Base-by-base conservation (phyloP, 2,797 vertebrate species). In the Pampus argenteus region DNA sequence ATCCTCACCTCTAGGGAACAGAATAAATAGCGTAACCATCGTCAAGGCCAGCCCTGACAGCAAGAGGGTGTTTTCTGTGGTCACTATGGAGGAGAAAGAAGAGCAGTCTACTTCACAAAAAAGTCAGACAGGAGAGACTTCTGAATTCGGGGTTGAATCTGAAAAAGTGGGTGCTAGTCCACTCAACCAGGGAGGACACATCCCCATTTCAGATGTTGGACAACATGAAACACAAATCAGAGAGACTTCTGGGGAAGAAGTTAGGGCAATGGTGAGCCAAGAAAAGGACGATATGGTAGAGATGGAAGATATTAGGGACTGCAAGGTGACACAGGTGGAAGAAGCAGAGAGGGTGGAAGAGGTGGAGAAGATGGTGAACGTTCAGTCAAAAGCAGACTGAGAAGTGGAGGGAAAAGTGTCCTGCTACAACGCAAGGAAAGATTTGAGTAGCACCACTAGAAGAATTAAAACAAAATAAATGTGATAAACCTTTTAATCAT, bases 281-380 rank as follows among this genome's bases (percentile, higher is more conserved):
- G 84, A 88, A 0, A 92, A 76, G 68, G 86, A 92, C 8, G 90
- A 91, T 31, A 86, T 84, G 61, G 60, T 90, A 47, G 77, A 90
- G 79, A 90, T 92, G 85, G 87, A 92, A 55, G 89, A 91, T 13
- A 84, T 91, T 38, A 78, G 58, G 74, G 85, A 90, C 71, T 91
- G 90, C 57, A 86, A 85, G 74, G 88, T 89, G 48, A 89, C 34
- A 6, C 82, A 84, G 42, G 73, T 47, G 13, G 77, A 86, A 60
- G 70, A 66, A 44, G 29, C 11, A 29, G 36, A 67, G 13, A 25
- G 18, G 3, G 13, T 6, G 23, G 77, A 78, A 22, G 77, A 80
- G 14, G 55, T 14, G 48, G 52, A 80, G 28, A 82, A 79, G 29
- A 77, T 28, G 15, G 47, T 49, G 14, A 74, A 63, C 44, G 49